Evolutionary conservation across 53 echinoderm and acorn worm genomes (phyloP).

Genomic region (Paracentrotus lividus): DNA sequence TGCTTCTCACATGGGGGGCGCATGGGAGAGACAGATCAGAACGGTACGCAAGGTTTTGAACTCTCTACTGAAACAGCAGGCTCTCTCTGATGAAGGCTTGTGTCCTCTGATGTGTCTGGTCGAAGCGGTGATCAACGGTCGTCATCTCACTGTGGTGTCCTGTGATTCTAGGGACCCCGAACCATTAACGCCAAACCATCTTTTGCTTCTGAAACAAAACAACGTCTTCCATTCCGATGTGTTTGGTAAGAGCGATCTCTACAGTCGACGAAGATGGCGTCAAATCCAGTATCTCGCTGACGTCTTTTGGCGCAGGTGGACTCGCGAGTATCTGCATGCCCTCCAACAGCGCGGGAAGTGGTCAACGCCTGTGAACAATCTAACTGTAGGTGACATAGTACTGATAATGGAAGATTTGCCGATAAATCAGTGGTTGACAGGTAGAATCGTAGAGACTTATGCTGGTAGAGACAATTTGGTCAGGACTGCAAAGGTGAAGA

Average conservation of each 20-base stretch:
- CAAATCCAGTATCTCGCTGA: conserved; percentile 76
- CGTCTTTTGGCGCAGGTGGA: conserved; percentile 83
- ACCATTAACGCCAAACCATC: conserved; percentile 82
- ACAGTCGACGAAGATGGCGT: conserved; percentile 64
- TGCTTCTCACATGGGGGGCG: conserved; percentile 83
- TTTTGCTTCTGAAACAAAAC: conserved; percentile 66
- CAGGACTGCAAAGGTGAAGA: conserved; percentile 76
- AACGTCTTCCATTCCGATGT: conserved; percentile 32
- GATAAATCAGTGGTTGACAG: conserved; percentile 81
- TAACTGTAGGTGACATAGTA: conserved; percentile 77
- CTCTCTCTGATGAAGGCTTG: conserved; percentile 67
- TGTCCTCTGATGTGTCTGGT: conserved; percentile 69
- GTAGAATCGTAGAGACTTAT: conserved; percentile 72
- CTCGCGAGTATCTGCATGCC: conserved; percentile 68
- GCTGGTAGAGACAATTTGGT: conserved; percentile 77
- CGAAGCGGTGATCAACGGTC: conserved; percentile 55
- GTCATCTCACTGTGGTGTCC: conserved; percentile 72
- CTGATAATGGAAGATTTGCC: conserved; percentile 73
- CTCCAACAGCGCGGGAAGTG: conserved; percentile 76
- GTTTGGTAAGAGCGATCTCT: conserved; percentile 45
- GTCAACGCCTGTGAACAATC: conserved; percentile 63
- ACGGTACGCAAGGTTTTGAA: conserved; percentile 74
- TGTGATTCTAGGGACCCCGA: conserved; percentile 73
- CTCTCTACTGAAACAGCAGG: conserved; percentile 71
- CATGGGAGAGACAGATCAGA: conserved; percentile 80